These are phyloP conservation scores for Brachypodius melanocephalos DNA, from an alignment of 2,113 vertebrate genomes.

Conservation along the genomic window DNA sequence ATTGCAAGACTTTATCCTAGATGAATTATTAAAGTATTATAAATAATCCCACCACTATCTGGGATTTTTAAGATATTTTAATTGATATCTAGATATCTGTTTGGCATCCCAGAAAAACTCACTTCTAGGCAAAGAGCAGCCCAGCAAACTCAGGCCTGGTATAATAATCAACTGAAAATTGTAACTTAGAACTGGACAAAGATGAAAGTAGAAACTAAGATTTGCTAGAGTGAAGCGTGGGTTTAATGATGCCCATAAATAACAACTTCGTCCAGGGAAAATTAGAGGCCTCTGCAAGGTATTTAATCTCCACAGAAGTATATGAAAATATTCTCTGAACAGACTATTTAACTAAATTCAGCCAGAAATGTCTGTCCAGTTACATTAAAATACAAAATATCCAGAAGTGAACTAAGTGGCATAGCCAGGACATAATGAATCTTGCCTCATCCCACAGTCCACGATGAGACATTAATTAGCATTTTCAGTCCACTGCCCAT, in stretches of 20 bases:
- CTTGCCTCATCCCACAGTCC: constrained; percentile 43
- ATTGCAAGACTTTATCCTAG: not conserved
- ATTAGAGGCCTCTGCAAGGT: not conserved
- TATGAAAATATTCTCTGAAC: not conserved
- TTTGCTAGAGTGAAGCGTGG: not conserved
- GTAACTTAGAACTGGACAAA: not conserved
- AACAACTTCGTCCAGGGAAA: not conserved
- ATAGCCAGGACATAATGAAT: constrained; percentile 34
- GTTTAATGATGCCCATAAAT: not conserved
- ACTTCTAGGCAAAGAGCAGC: not conserved
- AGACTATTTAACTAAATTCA: not conserved
- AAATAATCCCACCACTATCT: not conserved
- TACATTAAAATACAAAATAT: constrained; percentile 20
- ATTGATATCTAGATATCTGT: not conserved
- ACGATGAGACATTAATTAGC: constrained; percentile 24
- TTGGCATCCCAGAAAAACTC: not conserved
- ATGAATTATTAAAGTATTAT: not conserved
- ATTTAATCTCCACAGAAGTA: not conserved
- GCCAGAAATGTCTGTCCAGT: not conserved
- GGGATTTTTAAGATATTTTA: not conserved
- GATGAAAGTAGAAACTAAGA: not conserved
- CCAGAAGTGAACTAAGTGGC: not conserved
- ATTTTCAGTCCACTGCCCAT: constrained; percentile 34
- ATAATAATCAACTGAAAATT: not conserved
- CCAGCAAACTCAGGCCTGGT: not conserved